These are phyloP conservation scores for Panthera uncia DNA, from an alignment of 2,113 vertebrate species.

Conservation along the genomic window DNA sequence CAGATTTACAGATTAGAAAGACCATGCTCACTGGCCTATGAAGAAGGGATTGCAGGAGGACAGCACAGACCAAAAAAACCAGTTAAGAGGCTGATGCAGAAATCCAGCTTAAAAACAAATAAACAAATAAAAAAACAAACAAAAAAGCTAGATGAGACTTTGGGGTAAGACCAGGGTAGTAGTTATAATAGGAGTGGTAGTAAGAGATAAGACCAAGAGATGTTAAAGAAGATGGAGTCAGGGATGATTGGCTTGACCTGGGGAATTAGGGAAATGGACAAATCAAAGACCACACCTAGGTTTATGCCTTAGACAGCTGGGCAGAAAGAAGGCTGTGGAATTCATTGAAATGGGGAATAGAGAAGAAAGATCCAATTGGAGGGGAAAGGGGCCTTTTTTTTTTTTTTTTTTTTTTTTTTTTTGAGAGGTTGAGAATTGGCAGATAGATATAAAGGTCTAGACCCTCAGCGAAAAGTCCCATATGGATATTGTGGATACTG, in stretches of 20 bases:
- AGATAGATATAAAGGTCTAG: neutral
- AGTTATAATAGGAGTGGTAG: neutral
- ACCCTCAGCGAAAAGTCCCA: neutral
- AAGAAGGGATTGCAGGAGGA: neutral
- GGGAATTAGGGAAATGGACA: neutral
- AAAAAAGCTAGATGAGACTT: neutral
- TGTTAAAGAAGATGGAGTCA: neutral
- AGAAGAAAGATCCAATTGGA: neutral
- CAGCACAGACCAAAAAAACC: neutral
- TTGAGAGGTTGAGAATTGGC: neutral
- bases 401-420: neutral
- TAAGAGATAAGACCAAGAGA: neutral
- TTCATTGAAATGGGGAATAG: neutral
- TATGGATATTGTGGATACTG: neutral
- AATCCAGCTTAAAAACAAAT: neutral
- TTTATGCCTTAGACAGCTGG: neutral
- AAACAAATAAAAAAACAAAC: neutral
- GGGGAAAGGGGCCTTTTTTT: neutral
- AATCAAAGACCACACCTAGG: neutral
- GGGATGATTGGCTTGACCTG: neutral
- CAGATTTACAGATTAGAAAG: constrained; percentile 41
- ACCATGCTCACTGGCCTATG: neutral
- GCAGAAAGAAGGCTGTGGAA: neutral
- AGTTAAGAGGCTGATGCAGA: neutral
- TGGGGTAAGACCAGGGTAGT: neutral